Evolutionary conservation across 2,113 vertebrate genomes (phyloP), one percentile per base, ranked within the genome.

Genomic region (Vulpes lagopus): DNA sequence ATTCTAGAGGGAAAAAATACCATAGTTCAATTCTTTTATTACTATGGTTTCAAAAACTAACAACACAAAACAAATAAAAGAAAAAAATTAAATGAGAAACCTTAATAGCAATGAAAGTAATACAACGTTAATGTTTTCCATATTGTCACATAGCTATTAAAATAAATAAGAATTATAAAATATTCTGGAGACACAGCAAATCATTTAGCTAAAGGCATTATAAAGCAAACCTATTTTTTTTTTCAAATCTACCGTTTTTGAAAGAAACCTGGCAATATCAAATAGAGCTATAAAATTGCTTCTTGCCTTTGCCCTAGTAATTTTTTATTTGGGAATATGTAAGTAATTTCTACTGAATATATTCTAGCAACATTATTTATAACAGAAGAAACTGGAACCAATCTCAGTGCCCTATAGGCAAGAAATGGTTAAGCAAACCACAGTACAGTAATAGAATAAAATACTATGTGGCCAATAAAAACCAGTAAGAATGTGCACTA

Each of bases 341-440:
- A 91, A 93, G 69, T 92, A 97, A 88, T 74, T 94, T 53, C 53
- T 97, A 43, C 17, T 83, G 87, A 96, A 82, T 67, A 83, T 49
- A 74, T 82, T 82, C 65, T 91, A 95, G 73, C 59, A 89, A 86
- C 85, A 60, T 43, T 83, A 67, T 27, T 76, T 57, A n/a, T 20
- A 92, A 53, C 5, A 92, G 12, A 92, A 74, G 94, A 94, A 80
- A 62, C 0, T 15, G 5, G n/a, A 43, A 79, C 57, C 62, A 89
- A 93, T 71, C 32, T 91, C 95, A 95, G 67, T 73, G 35, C 11
- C 43, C 25, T 60, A 82, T 30, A 60, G 94, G 12, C 11, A 69
- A 69, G 32, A 55, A 93, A 94, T 20, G 43, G 38, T 71, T 85
- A 95, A 51, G 53, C 8, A 92, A 91, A 82, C 32, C 53, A 92